Conservation (phyloP, 1,140 invertebrate genomes). For the Anastatus disparis region DNA sequence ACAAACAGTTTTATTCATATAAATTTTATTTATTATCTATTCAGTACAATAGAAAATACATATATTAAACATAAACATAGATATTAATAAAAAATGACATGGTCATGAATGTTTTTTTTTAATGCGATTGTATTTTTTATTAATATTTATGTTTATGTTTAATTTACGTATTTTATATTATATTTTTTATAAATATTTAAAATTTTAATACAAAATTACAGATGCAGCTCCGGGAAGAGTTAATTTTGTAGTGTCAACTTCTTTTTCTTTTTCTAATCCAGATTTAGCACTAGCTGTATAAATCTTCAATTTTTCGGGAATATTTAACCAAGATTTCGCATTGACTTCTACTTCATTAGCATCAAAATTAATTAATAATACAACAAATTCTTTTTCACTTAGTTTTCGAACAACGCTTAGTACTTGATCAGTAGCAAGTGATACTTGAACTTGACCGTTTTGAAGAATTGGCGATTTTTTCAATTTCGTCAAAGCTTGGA, state of each 20-base stretch:
- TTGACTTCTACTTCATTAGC: conserved; percentile 41
- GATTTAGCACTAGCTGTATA: conserved; percentile 41
- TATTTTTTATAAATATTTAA: too few relatives aligned
- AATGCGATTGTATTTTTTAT: too few relatives aligned
- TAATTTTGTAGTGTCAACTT: conserved; percentile 38
- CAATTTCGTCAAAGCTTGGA: conserved; percentile 51
- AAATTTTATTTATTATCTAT: too few relatives aligned
- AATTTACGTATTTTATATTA: too few relatives aligned
- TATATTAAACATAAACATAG: too few relatives aligned
- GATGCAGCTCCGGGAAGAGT: conserved; percentile 43
- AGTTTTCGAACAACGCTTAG: conserved; percentile 51
- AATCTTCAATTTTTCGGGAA: conserved; percentile 43
- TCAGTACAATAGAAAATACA: too few relatives aligned
- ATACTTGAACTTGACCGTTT: conserved; percentile 54
- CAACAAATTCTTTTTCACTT: conserved; percentile 24
- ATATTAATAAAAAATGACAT: too few relatives aligned
- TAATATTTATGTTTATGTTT: too few relatives aligned
- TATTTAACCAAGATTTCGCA: conserved; percentile 46
- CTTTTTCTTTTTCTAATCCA: conserved; percentile 16
- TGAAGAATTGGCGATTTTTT: conserved; percentile 45
- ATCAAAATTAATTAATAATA: conserved; percentile 47
- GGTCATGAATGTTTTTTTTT: too few relatives aligned
- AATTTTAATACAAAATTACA: conserved; percentile 39
- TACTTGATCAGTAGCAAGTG: conserved; percentile 58
- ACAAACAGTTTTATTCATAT: too few relatives aligned